Conservation (phyloP, 2,888 invertebrate species). For the Holacanthella duospinosa region DNA sequence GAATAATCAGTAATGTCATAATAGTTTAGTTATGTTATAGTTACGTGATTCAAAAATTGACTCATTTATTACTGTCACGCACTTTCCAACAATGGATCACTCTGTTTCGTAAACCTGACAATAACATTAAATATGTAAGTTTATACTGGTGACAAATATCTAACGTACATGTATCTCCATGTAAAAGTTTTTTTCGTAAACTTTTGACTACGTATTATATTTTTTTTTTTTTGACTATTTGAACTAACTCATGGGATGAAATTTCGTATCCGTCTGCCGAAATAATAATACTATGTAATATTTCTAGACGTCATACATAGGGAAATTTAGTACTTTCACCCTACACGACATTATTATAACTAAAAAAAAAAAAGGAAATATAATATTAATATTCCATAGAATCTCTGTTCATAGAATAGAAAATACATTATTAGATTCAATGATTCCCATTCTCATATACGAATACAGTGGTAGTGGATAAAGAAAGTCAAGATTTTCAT, state of each 20-base stretch:
- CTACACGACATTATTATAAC: neutral
- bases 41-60: too few species aligned
- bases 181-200: too few species aligned
- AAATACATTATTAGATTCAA: neutral
- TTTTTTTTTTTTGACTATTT: neutral
- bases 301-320: neutral
- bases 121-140: too few species aligned
- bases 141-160: neutral
- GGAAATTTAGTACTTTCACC: neutral
- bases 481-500: slow-evolving; percentile 2
- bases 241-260: neutral
- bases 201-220: neutral
- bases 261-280: neutral
- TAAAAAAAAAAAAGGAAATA: neutral
- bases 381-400: neutral
- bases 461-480: neutral
- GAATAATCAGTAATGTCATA: too few species aligned
- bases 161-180: neutral
- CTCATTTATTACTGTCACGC: too few species aligned
- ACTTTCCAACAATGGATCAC: too few species aligned
- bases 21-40: too few species aligned
- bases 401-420: neutral
- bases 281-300: neutral
- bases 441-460: neutral
- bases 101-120: too few species aligned